These are phyloP conservation scores for Leuctra nigra DNA, from an alignment of 2,888 invertebrate species.

Conservation along the genomic window DNA sequence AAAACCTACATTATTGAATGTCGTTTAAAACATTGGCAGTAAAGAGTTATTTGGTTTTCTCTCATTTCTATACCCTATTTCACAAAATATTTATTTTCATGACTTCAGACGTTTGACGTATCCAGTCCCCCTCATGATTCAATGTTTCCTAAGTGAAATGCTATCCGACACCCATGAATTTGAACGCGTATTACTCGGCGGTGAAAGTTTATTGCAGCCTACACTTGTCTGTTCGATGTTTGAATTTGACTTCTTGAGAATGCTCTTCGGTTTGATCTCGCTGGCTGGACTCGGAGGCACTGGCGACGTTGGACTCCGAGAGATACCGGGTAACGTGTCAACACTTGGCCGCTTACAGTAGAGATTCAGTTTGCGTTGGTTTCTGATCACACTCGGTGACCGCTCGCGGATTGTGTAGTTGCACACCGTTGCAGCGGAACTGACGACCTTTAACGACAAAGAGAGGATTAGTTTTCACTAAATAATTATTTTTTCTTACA, in stretches of 20 bases:
- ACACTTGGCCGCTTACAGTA: slow-evolving; percentile 28
- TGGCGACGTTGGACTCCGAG: slow-evolving; percentile 28
- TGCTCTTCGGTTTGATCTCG: slow-evolving; percentile 34
- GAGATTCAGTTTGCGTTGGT: slow-evolving; percentile 28
- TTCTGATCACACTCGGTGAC: slow-evolving; percentile 27
- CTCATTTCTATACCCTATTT: too few relatives aligned
- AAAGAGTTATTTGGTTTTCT: too few relatives aligned
- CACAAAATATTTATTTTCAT: too few relatives aligned
- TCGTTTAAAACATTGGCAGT: too few relatives aligned
- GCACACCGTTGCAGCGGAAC: slow-evolving; percentile 28
- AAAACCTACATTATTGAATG: too few relatives aligned
- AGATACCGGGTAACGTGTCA: slow-evolving; percentile 25
- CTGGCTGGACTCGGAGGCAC: slow-evolving; percentile 25
- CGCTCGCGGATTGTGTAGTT: slow-evolving; percentile 30
- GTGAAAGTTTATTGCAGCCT: slow-evolving; percentile 25
- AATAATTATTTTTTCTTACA: not conserved
- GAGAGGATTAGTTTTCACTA: not conserved
- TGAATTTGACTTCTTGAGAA: slow-evolving; percentile 35
- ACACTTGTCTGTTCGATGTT: slow-evolving; percentile 31
- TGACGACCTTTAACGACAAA: slow-evolving; percentile 27
- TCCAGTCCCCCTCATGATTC: too few relatives aligned
- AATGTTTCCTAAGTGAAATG: slow-evolving; percentile 17
- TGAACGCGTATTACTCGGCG: slow-evolving; percentile 28
- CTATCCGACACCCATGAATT: slow-evolving; percentile 30
- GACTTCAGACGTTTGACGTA: too few relatives aligned